Conservation (phyloP, 2,113 vertebrate species). For the Malurus melanocephalus region DNA sequence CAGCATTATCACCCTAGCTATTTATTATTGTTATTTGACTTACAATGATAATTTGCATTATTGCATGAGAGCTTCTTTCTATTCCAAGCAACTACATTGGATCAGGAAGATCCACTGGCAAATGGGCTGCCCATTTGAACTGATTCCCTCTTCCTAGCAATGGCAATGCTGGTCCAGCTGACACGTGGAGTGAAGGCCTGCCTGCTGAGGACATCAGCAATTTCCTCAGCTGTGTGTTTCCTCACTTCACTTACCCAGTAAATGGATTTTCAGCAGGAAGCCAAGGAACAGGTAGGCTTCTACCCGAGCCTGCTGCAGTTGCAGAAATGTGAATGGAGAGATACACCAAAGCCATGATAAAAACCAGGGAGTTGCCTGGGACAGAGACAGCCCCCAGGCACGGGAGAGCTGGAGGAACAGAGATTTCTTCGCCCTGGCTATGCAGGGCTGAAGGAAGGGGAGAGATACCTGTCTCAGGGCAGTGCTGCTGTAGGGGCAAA, state of each 20-base stretch:
- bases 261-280: background rate
- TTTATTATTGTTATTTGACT: slow-evolving; percentile 29
- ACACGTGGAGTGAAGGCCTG: background rate
- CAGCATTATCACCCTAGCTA: background rate
- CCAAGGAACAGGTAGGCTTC: background rate
- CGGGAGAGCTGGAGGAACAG: background rate
- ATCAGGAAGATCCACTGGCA: background rate
- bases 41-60: background rate
- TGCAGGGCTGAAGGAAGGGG: background rate
- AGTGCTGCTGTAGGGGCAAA: background rate
- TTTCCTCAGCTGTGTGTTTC: background rate
- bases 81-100: background rate
- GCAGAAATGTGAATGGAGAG: background rate
- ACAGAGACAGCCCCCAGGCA: background rate
- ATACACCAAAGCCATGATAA: accelerated
- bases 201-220: background rate
- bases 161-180: background rate
- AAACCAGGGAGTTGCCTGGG: background rate
- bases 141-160: background rate
- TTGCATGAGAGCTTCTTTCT: background rate
- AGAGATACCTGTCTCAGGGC: background rate
- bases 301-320: background rate
- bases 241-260: background rate
- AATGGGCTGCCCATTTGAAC: background rate
- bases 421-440: background rate